Base-by-base conservation (phyloP, 1,140 invertebrate species). In the Saccostrea echinata region DNA sequence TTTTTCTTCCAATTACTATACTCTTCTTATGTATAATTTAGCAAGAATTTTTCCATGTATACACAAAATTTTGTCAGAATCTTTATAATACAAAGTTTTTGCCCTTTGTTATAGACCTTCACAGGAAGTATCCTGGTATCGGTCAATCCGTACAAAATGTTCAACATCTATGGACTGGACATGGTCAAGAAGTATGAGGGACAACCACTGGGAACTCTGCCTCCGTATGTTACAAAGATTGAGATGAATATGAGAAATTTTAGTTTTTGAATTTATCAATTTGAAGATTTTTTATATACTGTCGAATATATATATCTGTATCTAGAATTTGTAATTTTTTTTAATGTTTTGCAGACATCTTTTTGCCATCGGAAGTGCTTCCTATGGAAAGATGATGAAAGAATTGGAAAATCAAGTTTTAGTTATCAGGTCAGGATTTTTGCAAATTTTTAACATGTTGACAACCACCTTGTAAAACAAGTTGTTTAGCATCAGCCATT, bases 91-190 rank as follows among this genome's bases (percentile, higher is more conserved):
- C 68, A 11, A 13, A 71, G 68, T 76, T 76, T 13, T 76, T 9
- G 33, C 27, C 27, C 68, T 89, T 85, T 89, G 52, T 95, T 95
- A 27, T 94, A 97, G 97, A 99, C 98, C 0, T 99, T 99, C 95
- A 98, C 97, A 30, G 98, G 98, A 81, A 98, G 97, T 93, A 99
- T 99, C 91, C 95, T 99, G 90, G 97, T 99, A 11, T 97, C 98
- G 12, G 98, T 99, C 33, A 99, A 99, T 96, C 98, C 98, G 0
- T 99, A 99, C 95, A 97, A 98, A 94, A 98, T 98, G 96, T 98
- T 98, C 93, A 98, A 99, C 93, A 97, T 99, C 91, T 99, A 99
- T 93, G 98, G 98, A 6, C 95, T 99, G 89, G 98, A 99, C 95
- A 97, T 98, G 94, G 98, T 99, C 27, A 98, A 98, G 95, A 97